These are phyloP conservation scores for Pholis gunnellus DNA, from an alignment of 2,113 vertebrate genomes.

Conservation along the genomic window DNA sequence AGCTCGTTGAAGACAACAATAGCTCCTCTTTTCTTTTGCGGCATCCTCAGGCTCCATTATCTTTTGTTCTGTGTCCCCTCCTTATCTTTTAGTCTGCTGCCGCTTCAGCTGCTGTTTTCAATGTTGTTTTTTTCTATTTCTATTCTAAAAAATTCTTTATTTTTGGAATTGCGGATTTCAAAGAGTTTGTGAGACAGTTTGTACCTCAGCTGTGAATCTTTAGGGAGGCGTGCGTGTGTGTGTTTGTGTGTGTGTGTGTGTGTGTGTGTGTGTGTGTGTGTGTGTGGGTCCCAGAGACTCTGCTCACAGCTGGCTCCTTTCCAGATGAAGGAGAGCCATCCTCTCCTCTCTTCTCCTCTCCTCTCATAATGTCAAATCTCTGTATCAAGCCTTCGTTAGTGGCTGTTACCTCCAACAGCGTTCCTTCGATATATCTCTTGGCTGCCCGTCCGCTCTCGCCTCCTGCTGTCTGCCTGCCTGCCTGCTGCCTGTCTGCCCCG, in stretches of 20 bases:
- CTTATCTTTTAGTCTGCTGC: constrained; percentile 5
- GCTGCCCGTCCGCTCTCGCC: constrained; percentile 42
- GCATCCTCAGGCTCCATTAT: constrained; percentile 38
- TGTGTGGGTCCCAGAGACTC: constrained; percentile 19
- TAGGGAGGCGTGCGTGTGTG: constrained; percentile 6
- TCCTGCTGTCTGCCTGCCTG: constrained; percentile 52
- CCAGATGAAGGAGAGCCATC: constrained; percentile 11
- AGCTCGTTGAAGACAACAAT: constrained; percentile 57
- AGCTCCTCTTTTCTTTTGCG: constrained; percentile 16
- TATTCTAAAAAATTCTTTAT: too few species aligned
- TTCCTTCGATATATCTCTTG: constrained; percentile 40
- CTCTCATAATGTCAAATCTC: constrained; percentile 32
- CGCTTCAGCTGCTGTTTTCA: background rate
- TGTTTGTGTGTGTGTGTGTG: background rate
- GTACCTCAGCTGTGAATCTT: constrained; percentile 18
- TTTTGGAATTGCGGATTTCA: background rate
- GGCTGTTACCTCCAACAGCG: constrained; percentile 32
- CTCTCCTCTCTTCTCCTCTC: constrained; percentile 8
- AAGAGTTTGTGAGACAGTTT: constrained; percentile 13
- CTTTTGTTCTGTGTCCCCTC: constrained; percentile 24
- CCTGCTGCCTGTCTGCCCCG: constrained; percentile 47
- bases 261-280: background rate
- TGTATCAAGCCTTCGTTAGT: constrained; percentile 33
- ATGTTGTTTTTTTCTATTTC: background rate
- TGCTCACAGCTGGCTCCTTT: constrained; percentile 29